These are phyloP conservation scores for Oplegnathus fasciatus DNA, from an alignment of 2,113 vertebrate genomes.

Conservation along the genomic window DNA sequence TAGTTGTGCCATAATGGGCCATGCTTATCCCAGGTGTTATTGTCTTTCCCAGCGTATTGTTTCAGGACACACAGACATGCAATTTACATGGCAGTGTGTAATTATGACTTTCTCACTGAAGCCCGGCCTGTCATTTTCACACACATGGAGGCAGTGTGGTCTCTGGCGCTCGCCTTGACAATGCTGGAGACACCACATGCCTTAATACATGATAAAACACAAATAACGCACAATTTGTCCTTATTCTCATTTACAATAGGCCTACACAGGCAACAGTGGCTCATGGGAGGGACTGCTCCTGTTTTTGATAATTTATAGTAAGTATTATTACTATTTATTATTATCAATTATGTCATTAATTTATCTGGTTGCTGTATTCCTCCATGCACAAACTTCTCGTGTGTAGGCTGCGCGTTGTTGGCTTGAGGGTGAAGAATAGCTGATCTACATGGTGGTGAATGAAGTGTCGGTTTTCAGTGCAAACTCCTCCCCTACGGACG, in stretches of 20 bases:
- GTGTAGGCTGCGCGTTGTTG: constrained; percentile 39
- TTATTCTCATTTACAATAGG: neutral
- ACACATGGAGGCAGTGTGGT: constrained; percentile 66
- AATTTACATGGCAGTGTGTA: constrained; percentile 81
- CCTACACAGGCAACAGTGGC: neutral
- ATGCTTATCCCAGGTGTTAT: constrained; percentile 74
- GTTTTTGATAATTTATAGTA: neutral
- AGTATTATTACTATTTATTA: neutral
- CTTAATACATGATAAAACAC: neutral
- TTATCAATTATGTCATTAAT: no score
- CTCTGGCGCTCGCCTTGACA: constrained; percentile 2
- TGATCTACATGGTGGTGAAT: constrained; percentile 75
- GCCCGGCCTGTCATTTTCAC: constrained; percentile 74
- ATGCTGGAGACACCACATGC: neutral
- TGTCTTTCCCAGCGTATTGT: constrained; percentile 67
- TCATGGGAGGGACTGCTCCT: neutral
- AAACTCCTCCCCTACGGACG: constrained; percentile 85
- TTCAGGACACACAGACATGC: constrained; percentile 72
- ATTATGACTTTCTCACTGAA: constrained; percentile 78
- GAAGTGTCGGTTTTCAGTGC: constrained; percentile 85
- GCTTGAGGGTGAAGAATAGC: constrained; percentile 72
- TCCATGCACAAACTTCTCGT: no score
- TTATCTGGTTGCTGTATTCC: neutral
- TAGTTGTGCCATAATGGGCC: constrained; percentile 72
- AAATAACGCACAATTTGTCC: neutral